A percentile compares a stretch with the other conserved stretches of the same genome.
Conservation (phyloP, 2,888 invertebrate genomes). For the Calameuta idolon region DNA sequence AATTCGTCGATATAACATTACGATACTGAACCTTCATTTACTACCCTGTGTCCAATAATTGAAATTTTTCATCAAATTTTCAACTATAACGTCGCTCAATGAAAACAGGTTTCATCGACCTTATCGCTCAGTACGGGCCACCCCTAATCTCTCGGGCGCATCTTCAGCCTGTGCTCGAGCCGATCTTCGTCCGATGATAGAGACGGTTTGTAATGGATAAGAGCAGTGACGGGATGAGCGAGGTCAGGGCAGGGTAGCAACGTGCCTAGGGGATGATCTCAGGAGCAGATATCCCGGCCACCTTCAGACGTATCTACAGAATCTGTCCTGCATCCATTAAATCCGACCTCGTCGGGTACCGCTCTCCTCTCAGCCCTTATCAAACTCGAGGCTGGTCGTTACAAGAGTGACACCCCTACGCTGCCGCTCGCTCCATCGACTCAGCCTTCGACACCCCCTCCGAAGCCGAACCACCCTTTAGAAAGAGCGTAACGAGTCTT, state of each 20-base stretch:
- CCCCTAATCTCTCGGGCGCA: neutral
- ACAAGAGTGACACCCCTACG: neutral
- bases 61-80: neutral
- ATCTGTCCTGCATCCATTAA: constrained; percentile 61
- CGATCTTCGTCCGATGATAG: constrained; percentile 16
- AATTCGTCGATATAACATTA: constrained; percentile 49
- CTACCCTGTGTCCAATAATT: neutral
- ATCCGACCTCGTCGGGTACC: constrained; percentile 43
- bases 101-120: neutral
- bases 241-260: constrained; percentile 32
- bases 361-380: constrained; percentile 40
- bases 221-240: neutral
- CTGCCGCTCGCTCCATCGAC: neutral
- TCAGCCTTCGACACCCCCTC: neutral
- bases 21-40: neutral
- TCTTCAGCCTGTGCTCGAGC: constrained; percentile 25
- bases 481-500: neutral
- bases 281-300: constrained; percentile 52
- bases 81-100: neutral
- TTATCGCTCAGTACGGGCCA: neutral
- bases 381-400: constrained; percentile 33
- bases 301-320: constrained; percentile 58
- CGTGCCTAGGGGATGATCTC: constrained; percentile 59
- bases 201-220: constrained; percentile 12
- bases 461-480: neutral